phyloP scores from a whole-genome alignment of 2,797 vertebrate genomes.

The Apodemus agrarius region DNA sequence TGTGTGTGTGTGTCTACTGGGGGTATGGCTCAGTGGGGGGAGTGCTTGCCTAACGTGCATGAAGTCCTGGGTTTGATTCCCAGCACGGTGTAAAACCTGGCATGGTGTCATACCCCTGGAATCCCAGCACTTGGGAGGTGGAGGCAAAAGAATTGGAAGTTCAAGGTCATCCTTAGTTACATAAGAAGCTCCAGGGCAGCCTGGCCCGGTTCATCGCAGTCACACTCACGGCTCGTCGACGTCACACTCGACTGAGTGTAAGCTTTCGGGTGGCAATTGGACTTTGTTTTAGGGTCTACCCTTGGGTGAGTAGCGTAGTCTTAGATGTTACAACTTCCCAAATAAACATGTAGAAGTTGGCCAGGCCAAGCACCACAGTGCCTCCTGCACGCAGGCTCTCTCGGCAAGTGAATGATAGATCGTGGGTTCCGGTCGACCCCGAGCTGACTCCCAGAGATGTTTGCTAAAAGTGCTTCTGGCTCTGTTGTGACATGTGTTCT shows the following conservation, averaged over 20 bases:
- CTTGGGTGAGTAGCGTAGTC: neutral
- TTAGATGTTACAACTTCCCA: neutral
- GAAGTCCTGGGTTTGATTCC: neutral
- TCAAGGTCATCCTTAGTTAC: neutral
- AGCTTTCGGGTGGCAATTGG: neutral
- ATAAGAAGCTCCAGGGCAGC: neutral
- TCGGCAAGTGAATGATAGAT: constrained; percentile 29
- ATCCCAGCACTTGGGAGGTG: neutral
- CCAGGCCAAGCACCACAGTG: neutral
- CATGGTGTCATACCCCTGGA: no score
- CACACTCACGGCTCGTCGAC: no score
- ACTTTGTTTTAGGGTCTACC: neutral
- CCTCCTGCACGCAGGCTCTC: neutral
- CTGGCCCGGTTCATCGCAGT: no score
- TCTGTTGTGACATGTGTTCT: constrained; percentile 73
- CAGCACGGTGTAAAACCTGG: neutral
- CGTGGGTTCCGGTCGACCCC: neutral
- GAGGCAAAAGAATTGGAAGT: neutral
- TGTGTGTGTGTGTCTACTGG: neutral
- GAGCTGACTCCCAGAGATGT: constrained; percentile 60
- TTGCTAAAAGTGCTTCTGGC: constrained; percentile 80
- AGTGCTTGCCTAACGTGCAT: neutral
- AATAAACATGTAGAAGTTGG: neutral
- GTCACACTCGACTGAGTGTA: neutral
- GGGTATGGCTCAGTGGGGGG: neutral